Conservation (phyloP, 1,140 invertebrate genomes). For the Bemisia tabaci region DNA sequence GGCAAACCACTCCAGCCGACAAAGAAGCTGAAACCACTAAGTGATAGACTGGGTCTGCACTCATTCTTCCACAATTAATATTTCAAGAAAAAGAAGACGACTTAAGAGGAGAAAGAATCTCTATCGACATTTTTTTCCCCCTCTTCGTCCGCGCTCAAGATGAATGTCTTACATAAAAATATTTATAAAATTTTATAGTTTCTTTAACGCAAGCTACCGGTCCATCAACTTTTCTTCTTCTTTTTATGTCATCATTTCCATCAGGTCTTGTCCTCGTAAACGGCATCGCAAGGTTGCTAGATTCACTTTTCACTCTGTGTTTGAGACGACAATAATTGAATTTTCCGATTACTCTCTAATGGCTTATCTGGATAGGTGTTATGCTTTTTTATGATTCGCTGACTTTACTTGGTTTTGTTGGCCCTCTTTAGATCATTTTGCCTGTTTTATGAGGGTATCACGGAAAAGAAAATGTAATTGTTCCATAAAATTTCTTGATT, state of each 20-base stretch:
- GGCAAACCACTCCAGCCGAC: too few relatives aligned
- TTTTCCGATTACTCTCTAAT: too few relatives aligned
- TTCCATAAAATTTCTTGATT: too few relatives aligned
- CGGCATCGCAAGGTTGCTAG: too few relatives aligned
- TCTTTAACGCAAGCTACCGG: neutral
- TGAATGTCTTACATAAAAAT: neutral
- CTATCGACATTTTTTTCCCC: neutral
- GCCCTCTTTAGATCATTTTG: too few relatives aligned
- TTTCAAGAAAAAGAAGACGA: neutral
- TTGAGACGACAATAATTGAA: too few relatives aligned
- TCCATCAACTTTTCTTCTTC: neutral
- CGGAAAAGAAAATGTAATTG: too few relatives aligned
- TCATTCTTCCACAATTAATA: neutral
- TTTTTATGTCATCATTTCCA: neutral
- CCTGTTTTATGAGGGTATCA: too few relatives aligned
- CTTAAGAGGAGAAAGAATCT: neutral
- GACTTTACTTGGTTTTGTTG: too few relatives aligned
- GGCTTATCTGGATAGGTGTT: too few relatives aligned
- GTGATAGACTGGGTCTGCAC: neutral
- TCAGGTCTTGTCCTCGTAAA: neutral
- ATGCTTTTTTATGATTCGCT: too few relatives aligned
- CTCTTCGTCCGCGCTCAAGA: neutral
- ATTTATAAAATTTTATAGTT: slow-evolving; percentile 1
- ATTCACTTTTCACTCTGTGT: too few relatives aligned
- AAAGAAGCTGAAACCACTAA: neutral